Percentiles rank a stretch among this genome's conserved stretches.
Evolutionary conservation across 2,113 vertebrate species (phyloP).

Genomic region (Stigmatopora argus): DNA sequence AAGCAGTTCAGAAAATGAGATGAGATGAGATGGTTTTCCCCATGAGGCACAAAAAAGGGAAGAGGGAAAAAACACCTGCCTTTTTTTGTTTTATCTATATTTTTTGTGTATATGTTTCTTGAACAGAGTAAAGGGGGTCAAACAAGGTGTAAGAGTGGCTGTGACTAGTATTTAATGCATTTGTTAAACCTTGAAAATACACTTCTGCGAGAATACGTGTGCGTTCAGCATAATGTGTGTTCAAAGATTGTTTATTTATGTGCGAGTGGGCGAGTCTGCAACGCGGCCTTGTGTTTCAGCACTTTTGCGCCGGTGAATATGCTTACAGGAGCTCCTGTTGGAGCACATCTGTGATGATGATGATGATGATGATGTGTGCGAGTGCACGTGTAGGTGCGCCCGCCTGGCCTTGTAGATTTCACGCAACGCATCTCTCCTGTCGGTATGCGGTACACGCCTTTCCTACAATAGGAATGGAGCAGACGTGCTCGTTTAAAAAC

Average conservation of each 20-base stretch:
- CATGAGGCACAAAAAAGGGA: too few relatives aligned
- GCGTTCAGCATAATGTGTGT: conserved; percentile 8
- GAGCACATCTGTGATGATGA: conserved; percentile 8
- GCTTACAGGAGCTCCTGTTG: conserved; percentile 19
- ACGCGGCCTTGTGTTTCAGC: conserved; percentile 35
- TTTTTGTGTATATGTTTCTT: neutral
- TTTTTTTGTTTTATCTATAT: neutral
- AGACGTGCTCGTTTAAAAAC: neutral
- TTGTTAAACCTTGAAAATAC: conserved; percentile 27
- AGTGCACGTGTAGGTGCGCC: conserved; percentile 1
- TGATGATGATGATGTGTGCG: neutral
- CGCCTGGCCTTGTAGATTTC: conserved; percentile 36
- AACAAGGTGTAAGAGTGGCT: neutral
- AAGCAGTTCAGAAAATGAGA: too few relatives aligned
- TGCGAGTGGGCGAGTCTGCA: conserved; percentile 17
- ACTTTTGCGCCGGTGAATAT: conserved; percentile 22
- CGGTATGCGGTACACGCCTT: conserved; percentile 26
- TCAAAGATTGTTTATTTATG: conserved; percentile 6
- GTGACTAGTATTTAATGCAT: conserved; percentile 10
- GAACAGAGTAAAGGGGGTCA: conserved; percentile 6
- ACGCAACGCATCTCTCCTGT: conserved; percentile 28
- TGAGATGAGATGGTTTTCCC: too few relatives aligned
- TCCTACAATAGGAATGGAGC: conserved; percentile 16
- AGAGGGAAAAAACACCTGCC: too few relatives aligned
- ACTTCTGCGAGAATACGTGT: neutral